These are phyloP conservation scores for Drosophila histrio DNA, from an alignment of 2,888 invertebrate genomes.

Conservation along the genomic window DNA sequence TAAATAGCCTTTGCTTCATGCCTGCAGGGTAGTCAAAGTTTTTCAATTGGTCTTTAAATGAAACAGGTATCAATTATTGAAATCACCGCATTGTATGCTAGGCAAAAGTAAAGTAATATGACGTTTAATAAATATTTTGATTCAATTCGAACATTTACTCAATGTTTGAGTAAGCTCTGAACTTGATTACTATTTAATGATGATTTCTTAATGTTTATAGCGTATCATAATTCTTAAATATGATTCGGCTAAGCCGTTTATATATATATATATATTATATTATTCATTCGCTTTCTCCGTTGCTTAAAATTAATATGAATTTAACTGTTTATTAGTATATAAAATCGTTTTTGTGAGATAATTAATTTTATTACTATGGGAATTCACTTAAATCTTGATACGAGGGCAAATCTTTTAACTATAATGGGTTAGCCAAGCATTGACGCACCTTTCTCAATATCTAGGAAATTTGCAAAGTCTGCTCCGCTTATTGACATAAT, in stretches of 20 bases:
- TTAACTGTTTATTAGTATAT: background rate
- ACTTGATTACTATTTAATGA: no score
- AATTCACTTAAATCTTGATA: background rate
- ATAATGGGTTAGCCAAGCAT: slow-evolving; percentile 15
- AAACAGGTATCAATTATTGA: background rate
- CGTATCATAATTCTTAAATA: no score
- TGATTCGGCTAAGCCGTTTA: no score
- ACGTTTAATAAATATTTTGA: background rate
- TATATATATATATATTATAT: no score
- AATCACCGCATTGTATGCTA: background rate
- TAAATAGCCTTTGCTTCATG: background rate
- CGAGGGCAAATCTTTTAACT: background rate
- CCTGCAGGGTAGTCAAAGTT: background rate
- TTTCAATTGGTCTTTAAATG: background rate
- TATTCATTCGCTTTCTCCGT: background rate
- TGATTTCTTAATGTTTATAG: no score
- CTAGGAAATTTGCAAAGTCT: slow-evolving; percentile 29
- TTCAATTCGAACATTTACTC: background rate
- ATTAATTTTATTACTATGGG: background rate
- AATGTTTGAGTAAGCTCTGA: background rate
- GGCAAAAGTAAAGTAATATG: background rate
- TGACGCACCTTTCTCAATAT: slow-evolving; percentile 43
- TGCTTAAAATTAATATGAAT: background rate
- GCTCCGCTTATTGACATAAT: slow-evolving; percentile 2
- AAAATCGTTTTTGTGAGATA: background rate